Evolutionary conservation across 1,140 invertebrate genomes (phyloP), one percentile per base, ranked within the genome.

Genomic region (Trichonephila inaurata): DNA sequence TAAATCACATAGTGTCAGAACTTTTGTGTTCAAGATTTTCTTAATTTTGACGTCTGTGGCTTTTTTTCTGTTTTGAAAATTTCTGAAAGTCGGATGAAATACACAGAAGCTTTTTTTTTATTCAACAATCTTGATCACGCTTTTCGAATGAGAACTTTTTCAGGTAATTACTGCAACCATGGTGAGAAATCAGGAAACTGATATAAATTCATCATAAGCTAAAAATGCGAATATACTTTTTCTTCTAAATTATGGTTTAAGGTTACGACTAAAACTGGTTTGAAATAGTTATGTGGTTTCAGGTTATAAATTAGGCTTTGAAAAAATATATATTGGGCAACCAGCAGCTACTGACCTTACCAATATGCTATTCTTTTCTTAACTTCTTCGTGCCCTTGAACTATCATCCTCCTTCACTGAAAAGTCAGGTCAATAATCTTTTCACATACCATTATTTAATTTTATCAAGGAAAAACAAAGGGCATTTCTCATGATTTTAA

Each of bases 241-340:
- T 40, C 4, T 28, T 77, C 28, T 18, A 77, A 77, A 18, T 77
- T 33, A 77, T 77, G 28, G 12, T 77, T 40, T 24, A 77, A 77
- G 72, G 72, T 77, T 77, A 77, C 28, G 72, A 6, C 18, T 33
- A 10, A 33, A 77, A 77, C 72, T 77, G 72, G 72, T 77, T 77
- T 77, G 24, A 77, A 77, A 77, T 40, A 33, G 28, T 77, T 28
- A 18, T 6, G 72, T 40, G 72, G 72, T 33, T 72, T 14, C 69
- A 72, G 69, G 14, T 4, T 19, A 77, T 33, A 77, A 77, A 77
- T 40, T 77, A 4, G 28, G 72, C 24, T 77, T 19, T 33, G n/a
- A 69, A 69, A 24, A 69, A 21, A 8, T 8, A 10, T 4, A 18
- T 64, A 5, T 64, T 19, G 5, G 62, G 62, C 51, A 51, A 51